phyloP scores from a whole-genome alignment of 2,888 invertebrate genomes.

The Halictus ligatus region DNA sequence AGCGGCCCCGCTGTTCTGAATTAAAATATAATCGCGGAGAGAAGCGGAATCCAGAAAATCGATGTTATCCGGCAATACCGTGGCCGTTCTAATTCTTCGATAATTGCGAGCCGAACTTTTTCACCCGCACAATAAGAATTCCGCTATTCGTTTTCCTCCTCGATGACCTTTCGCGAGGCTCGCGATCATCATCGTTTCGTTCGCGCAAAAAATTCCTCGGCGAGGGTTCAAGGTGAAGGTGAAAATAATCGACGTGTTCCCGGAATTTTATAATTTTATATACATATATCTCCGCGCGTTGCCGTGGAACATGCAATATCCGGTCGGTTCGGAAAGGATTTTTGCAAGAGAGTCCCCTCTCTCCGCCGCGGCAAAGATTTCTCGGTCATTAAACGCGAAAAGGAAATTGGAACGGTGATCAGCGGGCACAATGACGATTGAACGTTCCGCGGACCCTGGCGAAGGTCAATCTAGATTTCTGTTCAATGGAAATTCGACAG shows the following conservation, averaged over 20 bases:
- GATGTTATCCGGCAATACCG: conserved; percentile 24
- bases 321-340: not conserved
- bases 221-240: not conserved
- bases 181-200: not conserved
- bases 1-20: not conserved
- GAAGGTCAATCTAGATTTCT: not conserved
- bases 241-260: not conserved
- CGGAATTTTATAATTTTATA: not conserved
- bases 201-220: not conserved
- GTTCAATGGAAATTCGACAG: not conserved
- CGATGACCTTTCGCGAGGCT: not conserved
- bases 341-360: not conserved
- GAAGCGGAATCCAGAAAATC: conserved; percentile 20
- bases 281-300: not conserved
- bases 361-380: not conserved
- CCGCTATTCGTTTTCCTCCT: conserved; percentile 7
- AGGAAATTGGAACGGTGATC: not conserved
- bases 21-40: conserved; percentile 30
- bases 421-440: not conserved
- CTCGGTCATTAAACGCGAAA: not conserved
- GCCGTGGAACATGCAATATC: not conserved
- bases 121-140: conserved; percentile 2
- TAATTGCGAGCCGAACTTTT: conserved; percentile 20
- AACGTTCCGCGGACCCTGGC: not conserved
- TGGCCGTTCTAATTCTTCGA: conserved; percentile 33